Percentiles rank a stretch among this genome's conserved stretches.
Evolutionary conservation across 1,140 invertebrate genomes (phyloP).

Genomic region (Penaeus indicus): DNA sequence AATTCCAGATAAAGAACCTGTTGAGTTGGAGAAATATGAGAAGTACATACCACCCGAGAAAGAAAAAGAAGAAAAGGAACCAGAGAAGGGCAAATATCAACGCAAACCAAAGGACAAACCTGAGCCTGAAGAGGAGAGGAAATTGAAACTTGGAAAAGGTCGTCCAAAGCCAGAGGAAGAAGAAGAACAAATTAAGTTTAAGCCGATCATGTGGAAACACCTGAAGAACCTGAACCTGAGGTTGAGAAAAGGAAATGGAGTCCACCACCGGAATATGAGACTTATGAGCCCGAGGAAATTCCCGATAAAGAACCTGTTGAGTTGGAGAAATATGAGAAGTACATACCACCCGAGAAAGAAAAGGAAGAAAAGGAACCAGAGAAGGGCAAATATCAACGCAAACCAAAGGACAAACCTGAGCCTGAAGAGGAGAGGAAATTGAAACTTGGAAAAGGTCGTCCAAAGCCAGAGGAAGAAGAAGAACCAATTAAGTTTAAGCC

Average conservation of each 20-base stretch:
- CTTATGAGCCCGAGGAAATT: conserved; percentile 56
- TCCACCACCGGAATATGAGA: conserved; percentile 52
- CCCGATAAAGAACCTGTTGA: conserved; percentile 46
- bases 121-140: conserved; percentile 37
- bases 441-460: conserved; percentile 45
- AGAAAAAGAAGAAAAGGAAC: conserved; percentile 38
- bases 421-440: conserved; percentile 41
- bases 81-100: conserved; percentile 44
- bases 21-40: conserved; percentile 50
- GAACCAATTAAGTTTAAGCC: conserved; percentile 25
- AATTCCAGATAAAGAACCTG: conserved; percentile 53
- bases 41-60: conserved; percentile 2
- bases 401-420: conserved; percentile 43
- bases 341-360: background rate
- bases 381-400: conserved; percentile 44
- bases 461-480: conserved; percentile 40
- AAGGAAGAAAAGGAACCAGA: conserved; percentile 46
- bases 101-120: conserved; percentile 49
- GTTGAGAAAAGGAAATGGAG: conserved; percentile 46
- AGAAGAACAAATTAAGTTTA: conserved; percentile 34
- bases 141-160: conserved; percentile 47
- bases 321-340: conserved; percentile 50
- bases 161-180: conserved; percentile 40
- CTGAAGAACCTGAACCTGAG: conserved; percentile 42
- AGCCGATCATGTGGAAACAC: conserved; percentile 59